Base-by-base conservation (phyloP, 2,888 invertebrate genomes). In the Ornithoptera priamus region DNA sequence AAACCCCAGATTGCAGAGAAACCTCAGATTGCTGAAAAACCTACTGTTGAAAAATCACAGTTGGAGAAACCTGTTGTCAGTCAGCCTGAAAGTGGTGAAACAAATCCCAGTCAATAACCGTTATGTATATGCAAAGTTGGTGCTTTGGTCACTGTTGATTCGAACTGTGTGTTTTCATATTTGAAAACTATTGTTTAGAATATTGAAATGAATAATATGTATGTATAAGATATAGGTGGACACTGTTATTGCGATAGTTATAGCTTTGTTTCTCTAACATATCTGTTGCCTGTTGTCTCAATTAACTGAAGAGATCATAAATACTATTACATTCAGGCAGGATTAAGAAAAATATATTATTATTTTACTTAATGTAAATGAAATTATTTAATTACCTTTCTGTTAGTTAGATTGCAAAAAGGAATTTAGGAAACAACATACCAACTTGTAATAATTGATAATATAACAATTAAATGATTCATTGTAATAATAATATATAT, bases 101-200 rank as follows among this genome's bases (percentile, higher is more conserved):
- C 84, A 2, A 81, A 80, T 78, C 83, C 85, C 18, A 88, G 85
- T 87, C 91, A 92, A 92, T 92, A 92, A 85, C 92, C 85, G 71
- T 84, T 76, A 87, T 87, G 84, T 73, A 83, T 72, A 24, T 87
- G 89, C 81, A 84, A 80, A 69, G 85, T 87, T 76, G 76, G 78
- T 72, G 67, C 75, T 75, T 77, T 82, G 63, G 78, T 81, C 78
- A 79, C 85, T 70, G 79, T 83, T 71, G 78, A 86, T 72, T 85
- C 81, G 82, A 87, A 90, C 86, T 89, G 80, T 88, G 80, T 87
- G 86, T 89, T 91, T 86, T 87, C 88, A 73, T 89, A 88, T 76
- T 80, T 88, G 84, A 90, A 89, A 86, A 87, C 86, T 73, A 84
- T 89, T 81, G 84, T 88, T 82, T 89, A 79, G 74, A 76, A 17